Evolutionary conservation across 2,797 vertebrate species (phyloP), one percentile per base, ranked within the genome.

Genomic region (Trachurus trachurus): DNA sequence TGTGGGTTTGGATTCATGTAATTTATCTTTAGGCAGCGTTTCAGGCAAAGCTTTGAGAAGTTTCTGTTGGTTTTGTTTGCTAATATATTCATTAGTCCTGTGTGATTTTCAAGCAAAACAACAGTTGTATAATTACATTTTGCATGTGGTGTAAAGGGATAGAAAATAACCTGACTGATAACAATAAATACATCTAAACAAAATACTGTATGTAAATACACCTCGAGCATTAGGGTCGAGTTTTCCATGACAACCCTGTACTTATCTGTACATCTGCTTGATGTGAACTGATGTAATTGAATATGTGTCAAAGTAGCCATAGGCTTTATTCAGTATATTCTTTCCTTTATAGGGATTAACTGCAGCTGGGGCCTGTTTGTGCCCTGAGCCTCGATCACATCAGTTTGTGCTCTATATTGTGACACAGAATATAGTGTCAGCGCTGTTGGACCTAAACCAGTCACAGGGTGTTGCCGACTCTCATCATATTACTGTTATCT

Each of bases 11-110:
- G 44, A 56, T 78, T 69, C 44, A 64, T 75, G 53, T 19, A n/a
- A 50, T 66, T 88, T 87, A 40, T 85, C 60, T 74, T 76, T 11
- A 44, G 78, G 78, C 75, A 63, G 9, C 39, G 62, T 89, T 91
- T 79, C 29, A 65, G 66, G 64, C 56, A 82, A 60, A 61, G 57
- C 54, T 79, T 74, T 78, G 54, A 61, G 62, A 50, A 39, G 62
- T 21, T 74, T 71, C 67, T 80, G 47, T 71, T 74, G 50, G 9
- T 79, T 75, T 84, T 63, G 39, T 82, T 90, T 83, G 64, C 37
- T 19, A 69, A 74, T 47, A 65, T 70, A 69, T 85, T 86, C n/a
- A 80, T 88, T 78, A 63, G 45, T 42, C 56, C 44, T 69, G 63
- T 69, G 65, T 87, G 64, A 58, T 76, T 86, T 76, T 83, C 39